A percentile compares a stretch with the other conserved stretches of the same genome.
phyloP scores from a whole-genome alignment of 2,797 vertebrate genomes.

The Uromys caudimaculatus region DNA sequence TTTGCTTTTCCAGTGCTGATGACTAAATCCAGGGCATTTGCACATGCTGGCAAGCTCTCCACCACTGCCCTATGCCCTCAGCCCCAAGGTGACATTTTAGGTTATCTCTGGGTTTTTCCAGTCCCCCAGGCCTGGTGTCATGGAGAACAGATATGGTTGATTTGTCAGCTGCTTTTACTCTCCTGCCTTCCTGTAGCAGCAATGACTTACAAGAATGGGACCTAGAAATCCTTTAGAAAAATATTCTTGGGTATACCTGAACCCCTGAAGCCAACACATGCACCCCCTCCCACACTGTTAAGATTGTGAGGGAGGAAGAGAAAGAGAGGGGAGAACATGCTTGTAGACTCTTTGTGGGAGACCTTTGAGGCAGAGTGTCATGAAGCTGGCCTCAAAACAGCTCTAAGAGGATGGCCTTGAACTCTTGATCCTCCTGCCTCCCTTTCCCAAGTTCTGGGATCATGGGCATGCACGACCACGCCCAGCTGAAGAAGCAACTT shows the following conservation, averaged over 20 bases:
- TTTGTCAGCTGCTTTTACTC: not conserved
- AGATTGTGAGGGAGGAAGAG: not conserved
- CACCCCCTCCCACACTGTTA: not conserved
- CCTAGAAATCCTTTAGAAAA: not conserved
- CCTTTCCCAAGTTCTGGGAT: not conserved
- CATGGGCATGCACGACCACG: not conserved
- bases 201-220: not conserved
- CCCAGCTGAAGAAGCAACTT: not conserved
- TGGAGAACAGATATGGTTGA: not conserved
- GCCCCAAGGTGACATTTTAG: not conserved
- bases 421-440: not conserved
- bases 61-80: not conserved
- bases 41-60: not conserved
- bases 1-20: not conserved
- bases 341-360: not conserved
- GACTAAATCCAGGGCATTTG: not conserved
- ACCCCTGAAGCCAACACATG: not conserved
- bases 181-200: not conserved
- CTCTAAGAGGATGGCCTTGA: not conserved
- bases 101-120: not conserved
- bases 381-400: not conserved
- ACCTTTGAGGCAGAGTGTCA: not conserved
- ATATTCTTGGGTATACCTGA: not conserved
- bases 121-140: not conserved
- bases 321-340: not conserved